Evolutionary conservation across 2,797 vertebrate genomes (phyloP).

Genomic region (Leptatherina wallacei): DNA sequence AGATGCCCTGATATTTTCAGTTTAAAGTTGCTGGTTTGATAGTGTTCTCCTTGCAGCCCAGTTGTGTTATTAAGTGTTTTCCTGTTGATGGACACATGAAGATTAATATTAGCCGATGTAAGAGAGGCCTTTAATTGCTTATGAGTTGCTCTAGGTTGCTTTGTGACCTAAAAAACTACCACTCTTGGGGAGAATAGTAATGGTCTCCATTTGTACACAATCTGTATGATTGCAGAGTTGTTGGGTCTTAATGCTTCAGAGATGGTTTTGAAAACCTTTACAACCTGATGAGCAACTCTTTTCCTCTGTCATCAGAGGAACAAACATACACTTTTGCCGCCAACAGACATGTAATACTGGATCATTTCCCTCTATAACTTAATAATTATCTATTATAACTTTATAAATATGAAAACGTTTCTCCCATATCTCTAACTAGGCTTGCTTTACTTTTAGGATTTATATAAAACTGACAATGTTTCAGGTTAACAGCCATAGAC

Average conservation of each 20-base stretch:
- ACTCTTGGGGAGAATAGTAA: neutral
- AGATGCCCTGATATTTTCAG: neutral
- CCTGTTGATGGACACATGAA: neutral
- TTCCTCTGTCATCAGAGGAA: neutral
- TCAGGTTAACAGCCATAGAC: neutral
- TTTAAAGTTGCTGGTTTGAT: neutral
- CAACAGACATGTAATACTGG: neutral
- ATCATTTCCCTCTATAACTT: neutral
- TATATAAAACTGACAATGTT: neutral
- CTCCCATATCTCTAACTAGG: neutral
- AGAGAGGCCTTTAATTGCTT: neutral
- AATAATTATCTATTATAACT: neutral
- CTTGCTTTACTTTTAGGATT: neutral
- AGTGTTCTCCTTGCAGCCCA: neutral
- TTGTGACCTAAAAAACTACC: neutral
- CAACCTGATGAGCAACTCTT: neutral
- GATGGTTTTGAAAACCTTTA: neutral
- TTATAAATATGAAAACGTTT: neutral
- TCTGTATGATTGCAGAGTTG: neutral
- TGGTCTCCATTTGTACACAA: neutral
- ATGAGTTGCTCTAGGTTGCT: neutral
- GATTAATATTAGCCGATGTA: neutral
- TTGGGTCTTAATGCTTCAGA: neutral
- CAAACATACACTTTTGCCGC: neutral
- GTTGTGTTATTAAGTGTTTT: neutral